These are phyloP conservation scores for Malurus melanocephalus DNA, from an alignment of 2,113 vertebrate genomes.

Conservation along the genomic window DNA sequence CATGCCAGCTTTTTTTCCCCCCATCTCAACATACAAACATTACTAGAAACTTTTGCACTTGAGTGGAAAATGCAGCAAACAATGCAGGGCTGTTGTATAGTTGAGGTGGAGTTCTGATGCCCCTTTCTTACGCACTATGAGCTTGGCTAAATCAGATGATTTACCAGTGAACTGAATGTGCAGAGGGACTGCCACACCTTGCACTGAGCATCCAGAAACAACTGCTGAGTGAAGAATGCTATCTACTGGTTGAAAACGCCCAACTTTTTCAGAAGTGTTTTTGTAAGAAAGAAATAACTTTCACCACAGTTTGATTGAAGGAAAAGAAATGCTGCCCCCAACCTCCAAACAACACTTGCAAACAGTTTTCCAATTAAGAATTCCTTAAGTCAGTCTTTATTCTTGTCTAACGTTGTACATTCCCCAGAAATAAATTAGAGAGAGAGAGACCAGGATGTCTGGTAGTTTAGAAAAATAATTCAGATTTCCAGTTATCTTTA, in stretches of 20 bases:
- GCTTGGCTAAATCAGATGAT: background rate
- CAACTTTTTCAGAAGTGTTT: background rate
- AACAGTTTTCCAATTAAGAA: background rate
- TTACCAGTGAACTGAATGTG: background rate
- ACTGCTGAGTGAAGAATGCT: background rate
- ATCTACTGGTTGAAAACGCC: background rate
- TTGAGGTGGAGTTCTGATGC: background rate
- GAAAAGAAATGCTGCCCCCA: accelerated
- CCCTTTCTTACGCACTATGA: background rate
- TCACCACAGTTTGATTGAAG: background rate
- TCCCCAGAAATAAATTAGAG: background rate
- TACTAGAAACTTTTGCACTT: background rate
- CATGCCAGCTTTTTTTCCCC: accelerated
- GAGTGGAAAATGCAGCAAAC: background rate
- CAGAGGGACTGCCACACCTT: background rate
- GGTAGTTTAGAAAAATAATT: background rate
- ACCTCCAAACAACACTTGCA: accelerated
- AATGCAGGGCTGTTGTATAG: background rate
- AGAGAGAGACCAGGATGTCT: background rate
- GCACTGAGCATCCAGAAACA: background rate
- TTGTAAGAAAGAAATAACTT: background rate
- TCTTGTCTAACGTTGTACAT: background rate
- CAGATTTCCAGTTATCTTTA: background rate
- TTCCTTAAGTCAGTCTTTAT: background rate
- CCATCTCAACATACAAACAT: background rate